phyloP scores from a whole-genome alignment of 2,888 invertebrate genomes.

The Luperina testacea region DNA sequence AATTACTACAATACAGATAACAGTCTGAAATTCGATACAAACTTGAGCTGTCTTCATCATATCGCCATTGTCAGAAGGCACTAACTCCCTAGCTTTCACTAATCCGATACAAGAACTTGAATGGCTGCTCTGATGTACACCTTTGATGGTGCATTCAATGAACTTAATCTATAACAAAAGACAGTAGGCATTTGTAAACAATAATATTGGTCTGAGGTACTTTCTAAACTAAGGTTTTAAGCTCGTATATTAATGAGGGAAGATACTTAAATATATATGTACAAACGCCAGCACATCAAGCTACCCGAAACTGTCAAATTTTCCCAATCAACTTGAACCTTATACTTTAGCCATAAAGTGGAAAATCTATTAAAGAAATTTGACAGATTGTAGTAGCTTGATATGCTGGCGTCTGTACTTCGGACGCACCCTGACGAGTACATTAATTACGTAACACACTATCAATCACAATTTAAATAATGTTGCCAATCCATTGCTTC shows the following conservation, averaged over 20 bases:
- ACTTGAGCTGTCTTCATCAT: constrained; percentile 41
- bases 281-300: too few species aligned
- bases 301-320: too few species aligned
- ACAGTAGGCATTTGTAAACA: constrained; percentile 10
- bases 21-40: constrained; percentile 43
- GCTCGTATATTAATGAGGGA: not conserved
- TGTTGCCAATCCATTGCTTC: too few species aligned
- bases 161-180: constrained; percentile 24
- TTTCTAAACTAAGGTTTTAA: not conserved
- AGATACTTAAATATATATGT: not conserved
- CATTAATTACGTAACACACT: too few species aligned
- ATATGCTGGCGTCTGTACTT: too few species aligned
- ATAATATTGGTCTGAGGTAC: not conserved
- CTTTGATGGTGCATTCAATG: constrained; percentile 41
- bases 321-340: too few species aligned
- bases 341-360: too few species aligned
- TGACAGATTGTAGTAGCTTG: too few species aligned
- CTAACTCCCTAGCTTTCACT: constrained; percentile 50
- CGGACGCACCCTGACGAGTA: too few species aligned
- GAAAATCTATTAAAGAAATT: too few species aligned
- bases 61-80: constrained; percentile 43
- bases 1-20: constrained; percentile 26
- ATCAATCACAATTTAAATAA: too few species aligned
- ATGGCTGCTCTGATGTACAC: constrained; percentile 41
- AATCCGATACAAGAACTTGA: constrained; percentile 53